A percentile compares a stretch with the other conserved stretches of the same genome.
These are phyloP conservation scores for Stratiomys singularior DNA, from an alignment of 2,888 invertebrate species.

Conservation along the genomic window DNA sequence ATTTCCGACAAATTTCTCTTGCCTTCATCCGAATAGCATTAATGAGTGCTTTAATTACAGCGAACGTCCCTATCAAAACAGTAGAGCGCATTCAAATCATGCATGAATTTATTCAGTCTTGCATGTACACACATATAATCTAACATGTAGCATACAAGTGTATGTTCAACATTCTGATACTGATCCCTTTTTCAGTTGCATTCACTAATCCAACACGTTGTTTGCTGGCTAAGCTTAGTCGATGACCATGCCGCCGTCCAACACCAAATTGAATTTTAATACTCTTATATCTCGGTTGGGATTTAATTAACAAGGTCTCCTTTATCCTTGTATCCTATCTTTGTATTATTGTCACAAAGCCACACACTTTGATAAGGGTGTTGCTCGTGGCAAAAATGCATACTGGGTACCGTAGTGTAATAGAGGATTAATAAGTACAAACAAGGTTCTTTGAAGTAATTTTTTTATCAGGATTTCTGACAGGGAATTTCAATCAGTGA, in stretches of 20 bases:
- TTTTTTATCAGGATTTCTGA: too few species aligned
- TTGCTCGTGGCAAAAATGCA: too few species aligned
- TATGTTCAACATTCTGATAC: constrained; percentile 2
- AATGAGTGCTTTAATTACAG: constrained; percentile 21
- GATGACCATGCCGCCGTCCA: not conserved
- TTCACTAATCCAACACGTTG: constrained; percentile 27
- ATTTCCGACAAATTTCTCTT: not conserved
- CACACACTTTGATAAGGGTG: not conserved
- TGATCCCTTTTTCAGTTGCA: not conserved
- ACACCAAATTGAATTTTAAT: constrained; percentile 35
- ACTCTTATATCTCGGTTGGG: not conserved
- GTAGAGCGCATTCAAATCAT: not conserved
- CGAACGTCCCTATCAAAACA: not conserved
- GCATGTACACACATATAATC: not conserved
- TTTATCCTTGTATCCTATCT: constrained; percentile 4
- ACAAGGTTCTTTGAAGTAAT: too few species aligned
- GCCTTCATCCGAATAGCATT: not conserved
- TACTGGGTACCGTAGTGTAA: too few species aligned
- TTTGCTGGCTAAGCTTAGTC: not conserved
- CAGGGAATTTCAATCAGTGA: too few species aligned
- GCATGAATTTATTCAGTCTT: not conserved
- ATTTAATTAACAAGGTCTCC: constrained; percentile 32
- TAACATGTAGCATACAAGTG: not conserved
- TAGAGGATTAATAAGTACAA: too few species aligned
- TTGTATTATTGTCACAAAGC: constrained; percentile 27